Base-by-base conservation (phyloP, 2,888 invertebrate species). In the Cantharis flavilabris region DNA sequence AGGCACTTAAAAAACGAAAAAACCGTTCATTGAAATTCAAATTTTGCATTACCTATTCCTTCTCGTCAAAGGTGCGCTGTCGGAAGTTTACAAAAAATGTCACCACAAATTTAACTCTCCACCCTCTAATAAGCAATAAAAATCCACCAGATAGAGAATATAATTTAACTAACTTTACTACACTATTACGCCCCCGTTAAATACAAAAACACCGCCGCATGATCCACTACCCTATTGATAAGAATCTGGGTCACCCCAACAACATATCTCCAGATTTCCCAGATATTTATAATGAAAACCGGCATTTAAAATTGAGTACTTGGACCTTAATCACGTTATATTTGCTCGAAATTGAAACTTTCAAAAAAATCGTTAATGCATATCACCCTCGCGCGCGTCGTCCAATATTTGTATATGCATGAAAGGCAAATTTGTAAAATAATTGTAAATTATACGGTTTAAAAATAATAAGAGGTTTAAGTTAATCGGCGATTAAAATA, bases 1-100 rank as follows among this genome's bases (percentile, higher is more conserved):
- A 75, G 74, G 78, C 78, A 75, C 75, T 75, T 75, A 75, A 69
- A 78, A 78, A 75, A 75, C 78, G 72, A 72, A 75, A 33, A 33
- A 33, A 33, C 33, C n/a, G 2, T 33, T 33, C 33, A 33, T 33
- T 33, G 13, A 33, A 33, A 33, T 33, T 33, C 33, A 33, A 33
- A 33, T 33, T 33, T 33, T 33, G 33, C 33, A 13, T 13, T 33
- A 33, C 33, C 33, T 13, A 33, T 33, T 33, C 33, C 13, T 33
- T 33, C 11, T n/a, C 33, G 5, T 13, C 33, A 33, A 33, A 13
- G 13, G 13, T 13, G 33, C 13, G n/a, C n/a, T n/a, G 33, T 1
- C 7, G 26, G 1, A 9, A 26, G 5, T 7, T 23, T 33, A 11
- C 13, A 33, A 33, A 33, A 33, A 33, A 4, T 13, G 33, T 13